Percentiles rank a stretch among this genome's conserved stretches.
These are phyloP conservation scores for Python bivittatus DNA, from an alignment of 2,113 vertebrate genomes.

Conservation along the genomic window DNA sequence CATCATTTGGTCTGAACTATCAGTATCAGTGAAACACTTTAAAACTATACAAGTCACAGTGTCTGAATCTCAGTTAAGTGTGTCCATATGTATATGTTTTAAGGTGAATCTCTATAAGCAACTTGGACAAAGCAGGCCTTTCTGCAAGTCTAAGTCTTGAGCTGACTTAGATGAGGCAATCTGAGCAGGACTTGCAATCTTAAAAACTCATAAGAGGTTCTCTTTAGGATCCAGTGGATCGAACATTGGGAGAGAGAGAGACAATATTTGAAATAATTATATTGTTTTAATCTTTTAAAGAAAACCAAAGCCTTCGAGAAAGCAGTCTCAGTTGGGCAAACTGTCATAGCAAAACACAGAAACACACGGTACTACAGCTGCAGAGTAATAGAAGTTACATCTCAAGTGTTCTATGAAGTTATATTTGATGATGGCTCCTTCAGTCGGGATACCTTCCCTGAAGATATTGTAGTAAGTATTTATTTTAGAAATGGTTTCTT, in stretches of 20 bases:
- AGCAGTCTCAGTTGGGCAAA: conserved; percentile 86
- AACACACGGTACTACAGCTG: conserved; percentile 95
- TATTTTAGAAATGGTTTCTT: conserved; percentile 1
- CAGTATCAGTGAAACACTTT: background rate
- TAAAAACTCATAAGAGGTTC: background rate
- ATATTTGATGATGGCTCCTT: conserved; percentile 96
- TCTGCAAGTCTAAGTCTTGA: background rate
- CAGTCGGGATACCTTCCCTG: conserved; percentile 94
- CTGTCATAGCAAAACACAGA: conserved; percentile 91
- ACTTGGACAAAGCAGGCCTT: background rate
- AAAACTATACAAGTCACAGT: background rate
- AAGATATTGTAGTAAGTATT: conserved; percentile 92
- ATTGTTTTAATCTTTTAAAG: conserved; percentile 65
- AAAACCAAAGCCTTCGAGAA: conserved; percentile 79
- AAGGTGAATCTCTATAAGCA: background rate
- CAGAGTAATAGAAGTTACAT: conserved; percentile 83
- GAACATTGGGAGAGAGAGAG: background rate
- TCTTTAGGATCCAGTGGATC: background rate
- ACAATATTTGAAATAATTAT: background rate
- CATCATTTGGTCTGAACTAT: background rate
- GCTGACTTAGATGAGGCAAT: background rate
- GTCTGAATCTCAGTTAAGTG: background rate
- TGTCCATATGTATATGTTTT: background rate
- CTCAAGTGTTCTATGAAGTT: conserved; percentile 95
- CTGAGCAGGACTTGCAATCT: background rate